Percentiles rank a stretch among this genome's conserved stretches.
These are phyloP conservation scores for Brachynemurus nebulosus DNA, from an alignment of 2,888 invertebrate species.

Conservation along the genomic window DNA sequence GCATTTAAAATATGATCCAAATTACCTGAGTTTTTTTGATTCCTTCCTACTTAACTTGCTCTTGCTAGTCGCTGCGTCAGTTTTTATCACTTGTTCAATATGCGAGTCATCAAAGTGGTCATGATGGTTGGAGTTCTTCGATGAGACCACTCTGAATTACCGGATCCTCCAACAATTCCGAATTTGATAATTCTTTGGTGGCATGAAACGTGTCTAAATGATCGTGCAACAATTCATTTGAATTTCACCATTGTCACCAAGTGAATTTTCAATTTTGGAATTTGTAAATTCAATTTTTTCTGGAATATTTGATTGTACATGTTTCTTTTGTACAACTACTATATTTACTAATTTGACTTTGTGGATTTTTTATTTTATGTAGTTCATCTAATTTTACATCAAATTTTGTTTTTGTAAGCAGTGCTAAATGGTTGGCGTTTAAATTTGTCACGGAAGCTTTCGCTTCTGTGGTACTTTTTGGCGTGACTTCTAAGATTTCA, in stretches of 20 bases:
- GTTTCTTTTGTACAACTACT: too few relatives aligned
- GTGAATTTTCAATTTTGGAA: too few relatives aligned
- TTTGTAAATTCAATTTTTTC: too few relatives aligned
- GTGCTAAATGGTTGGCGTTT: constrained; percentile 48
- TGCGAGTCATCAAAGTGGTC: neutral
- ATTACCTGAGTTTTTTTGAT: too few relatives aligned
- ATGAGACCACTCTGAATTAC: neutral
- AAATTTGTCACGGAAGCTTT: constrained; percentile 54
- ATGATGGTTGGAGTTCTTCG: constrained; percentile 17
- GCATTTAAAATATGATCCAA: too few relatives aligned
- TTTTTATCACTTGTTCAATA: too few relatives aligned
- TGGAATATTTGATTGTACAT: too few relatives aligned
- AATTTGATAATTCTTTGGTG: neutral
- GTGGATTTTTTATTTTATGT: constrained; percentile 39
- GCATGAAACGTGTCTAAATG: neutral
- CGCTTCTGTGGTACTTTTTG: constrained; percentile 45
- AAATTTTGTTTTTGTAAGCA: constrained; percentile 44
- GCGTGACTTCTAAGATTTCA: constrained; percentile 55
- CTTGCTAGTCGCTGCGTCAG: too few relatives aligned
- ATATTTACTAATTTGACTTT: too few relatives aligned
- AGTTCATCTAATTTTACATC: constrained; percentile 42
- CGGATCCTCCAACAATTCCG: neutral
- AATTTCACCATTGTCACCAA: neutral
- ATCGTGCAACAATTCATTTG: neutral
- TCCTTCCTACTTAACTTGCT: too few relatives aligned